Conservation (phyloP, 1,140 invertebrate species). For the Cotesia typhae region DNA sequence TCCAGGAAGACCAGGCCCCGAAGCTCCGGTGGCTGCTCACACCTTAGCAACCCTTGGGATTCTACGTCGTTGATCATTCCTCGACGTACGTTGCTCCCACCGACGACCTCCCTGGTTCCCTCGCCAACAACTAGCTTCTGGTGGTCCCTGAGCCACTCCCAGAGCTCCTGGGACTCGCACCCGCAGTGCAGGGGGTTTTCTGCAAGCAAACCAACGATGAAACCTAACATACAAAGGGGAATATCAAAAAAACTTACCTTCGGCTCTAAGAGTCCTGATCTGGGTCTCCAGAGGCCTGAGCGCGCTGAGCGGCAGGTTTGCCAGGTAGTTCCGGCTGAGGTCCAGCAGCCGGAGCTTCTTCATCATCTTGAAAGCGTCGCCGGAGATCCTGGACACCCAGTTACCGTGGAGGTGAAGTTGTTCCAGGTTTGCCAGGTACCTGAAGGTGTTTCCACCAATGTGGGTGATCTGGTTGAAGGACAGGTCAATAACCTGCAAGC, state of each 20-base stretch:
- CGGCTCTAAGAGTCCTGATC: slow-evolving; percentile 76
- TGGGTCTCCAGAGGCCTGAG: slow-evolving; percentile 82
- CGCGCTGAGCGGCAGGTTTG: slow-evolving; percentile 81
- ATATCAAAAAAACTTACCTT: slow-evolving; percentile 70
- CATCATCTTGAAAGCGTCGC: slow-evolving; percentile 82
- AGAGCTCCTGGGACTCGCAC: slow-evolving; percentile 85
- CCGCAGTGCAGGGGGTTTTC: slow-evolving; percentile 85
- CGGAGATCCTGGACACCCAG: slow-evolving; percentile 79
- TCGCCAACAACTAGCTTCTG: slow-evolving; percentile 73
- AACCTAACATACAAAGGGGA: background rate
- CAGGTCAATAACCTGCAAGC: slow-evolving; percentile 81
- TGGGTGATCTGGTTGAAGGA: slow-evolving; percentile 84
- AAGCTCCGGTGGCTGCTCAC: slow-evolving; percentile 81
- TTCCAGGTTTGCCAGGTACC: slow-evolving; percentile 76
- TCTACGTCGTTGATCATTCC: slow-evolving; percentile 63
- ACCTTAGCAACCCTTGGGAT: slow-evolving; percentile 67
- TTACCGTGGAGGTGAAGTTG: slow-evolving; percentile 86
- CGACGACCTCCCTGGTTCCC: slow-evolving; percentile 9
- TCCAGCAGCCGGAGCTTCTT: slow-evolving; percentile 83
- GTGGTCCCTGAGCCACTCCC: slow-evolving; percentile 89
- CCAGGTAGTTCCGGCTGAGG: slow-evolving; percentile 84
- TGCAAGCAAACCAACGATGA: slow-evolving; percentile 59
- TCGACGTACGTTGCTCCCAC: slow-evolving; percentile 62
- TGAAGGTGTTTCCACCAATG: slow-evolving; percentile 79
- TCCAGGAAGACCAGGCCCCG: slow-evolving; percentile 80